Evolutionary conservation across 2,888 invertebrate genomes (phyloP), one percentile per base, ranked within the genome.

Genomic region (Microplitis deprimator): DNA sequence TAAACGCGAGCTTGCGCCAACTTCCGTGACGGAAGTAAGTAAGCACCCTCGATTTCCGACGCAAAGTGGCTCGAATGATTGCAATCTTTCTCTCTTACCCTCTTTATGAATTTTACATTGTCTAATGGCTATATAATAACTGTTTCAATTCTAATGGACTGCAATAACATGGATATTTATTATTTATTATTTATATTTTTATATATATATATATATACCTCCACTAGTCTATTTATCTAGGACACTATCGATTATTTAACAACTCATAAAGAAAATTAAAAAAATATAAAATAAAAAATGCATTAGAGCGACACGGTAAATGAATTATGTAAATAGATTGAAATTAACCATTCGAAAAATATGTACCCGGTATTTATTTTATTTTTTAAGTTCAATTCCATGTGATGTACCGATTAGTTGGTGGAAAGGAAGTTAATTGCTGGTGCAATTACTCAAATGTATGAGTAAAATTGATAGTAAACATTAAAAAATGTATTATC

Each of bases 31-130:
- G 84, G 84, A 86, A 85, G 82, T 83, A 84, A 83, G 86, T 84
- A 86, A 85, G 82, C 85, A 84, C 85, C 87, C 85, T 85, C 86
- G 84, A 88, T 88, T 89, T 89, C 89, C 89, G 89, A 85, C 87
- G 82, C 85, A 89, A 89, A 89, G 88, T 89, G 89, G 86, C 85
- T 85, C 81, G 81, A 75, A 77, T 82, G 89, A 89, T 89, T 87
- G 85, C 82, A 81, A 89, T 89, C 89, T 87, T 77, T 82, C 78
- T 79, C 69, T 16, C 29, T 59, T 41, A n/a, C 71, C 16, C 65
- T 20, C 65, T 39, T 29, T 73, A 39, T 41, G 41, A 5, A 13
- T 62, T 68, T 69, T 77, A 62, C 73, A 74, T 17, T 71, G 20
- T 20, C 16, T 50, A 67, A 13, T 39, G 67, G 20, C 2, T 29